Conservation (phyloP, 1,140 invertebrate species). For the Drosophila rufa region DNA sequence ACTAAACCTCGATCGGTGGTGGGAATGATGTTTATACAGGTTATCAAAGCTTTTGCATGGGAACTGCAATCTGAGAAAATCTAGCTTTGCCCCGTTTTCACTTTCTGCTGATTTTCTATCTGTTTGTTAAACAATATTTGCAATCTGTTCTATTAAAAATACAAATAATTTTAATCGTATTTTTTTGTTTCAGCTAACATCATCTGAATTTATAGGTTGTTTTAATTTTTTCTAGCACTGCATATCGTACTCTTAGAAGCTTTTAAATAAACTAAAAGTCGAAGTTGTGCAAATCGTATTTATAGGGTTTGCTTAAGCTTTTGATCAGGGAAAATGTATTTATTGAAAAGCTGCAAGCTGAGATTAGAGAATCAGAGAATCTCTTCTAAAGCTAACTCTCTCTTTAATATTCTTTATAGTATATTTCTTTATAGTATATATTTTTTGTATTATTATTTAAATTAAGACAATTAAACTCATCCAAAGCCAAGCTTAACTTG, state of each 20-base stretch:
- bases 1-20: not conserved
- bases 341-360: not conserved
- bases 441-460: not conserved
- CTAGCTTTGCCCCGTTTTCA: not conserved
- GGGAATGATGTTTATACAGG: not conserved
- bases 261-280: not conserved
- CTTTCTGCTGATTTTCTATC: not conserved
- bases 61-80: not conserved
- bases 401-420: not conserved
- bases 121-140: too few relatives aligned
- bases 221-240: not conserved
- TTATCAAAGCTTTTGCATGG: conserved; percentile 9
- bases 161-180: not conserved
- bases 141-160: too few relatives aligned
- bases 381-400: not conserved
- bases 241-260: not conserved
- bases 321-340: not conserved
- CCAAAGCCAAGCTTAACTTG: conserved; percentile 16
- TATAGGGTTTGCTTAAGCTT: not conserved
- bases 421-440: not conserved
- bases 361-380: too few relatives aligned
- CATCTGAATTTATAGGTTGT: too few relatives aligned
- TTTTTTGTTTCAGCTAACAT: too few relatives aligned
- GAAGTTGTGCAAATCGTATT: not conserved
- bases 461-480: not conserved